phyloP scores from a whole-genome alignment of 2,113 vertebrate species.

The Gobius niger region DNA sequence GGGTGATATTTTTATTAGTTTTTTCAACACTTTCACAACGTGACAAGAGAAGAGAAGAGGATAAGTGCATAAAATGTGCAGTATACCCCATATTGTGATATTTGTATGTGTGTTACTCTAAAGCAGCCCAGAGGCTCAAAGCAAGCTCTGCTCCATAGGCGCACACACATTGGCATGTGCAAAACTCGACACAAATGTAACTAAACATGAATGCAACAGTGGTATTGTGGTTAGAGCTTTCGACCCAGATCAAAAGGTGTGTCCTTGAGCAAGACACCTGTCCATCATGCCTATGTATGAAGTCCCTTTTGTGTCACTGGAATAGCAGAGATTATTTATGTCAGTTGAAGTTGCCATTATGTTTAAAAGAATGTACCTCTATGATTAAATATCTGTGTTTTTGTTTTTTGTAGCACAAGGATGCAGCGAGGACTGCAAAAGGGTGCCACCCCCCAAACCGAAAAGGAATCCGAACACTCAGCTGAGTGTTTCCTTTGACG shows the following conservation, averaged over 20 bases:
- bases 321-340: too few species aligned
- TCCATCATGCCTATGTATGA: too few species aligned
- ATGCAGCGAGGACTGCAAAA: conserved; percentile 96
- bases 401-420: conserved; percentile 73
- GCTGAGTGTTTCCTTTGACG: conserved; percentile 95
- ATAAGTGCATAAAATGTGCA: not conserved
- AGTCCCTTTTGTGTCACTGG: too few species aligned
- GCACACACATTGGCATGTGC: not conserved
- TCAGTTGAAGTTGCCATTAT: too few species aligned
- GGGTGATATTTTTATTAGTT: not conserved
- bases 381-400: conserved; percentile 1
- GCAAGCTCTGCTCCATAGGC: not conserved
- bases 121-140: not conserved
- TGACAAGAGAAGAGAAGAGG: not conserved
- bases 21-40: not conserved
- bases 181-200: not conserved
- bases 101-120: not conserved
- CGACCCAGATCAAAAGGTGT: too few species aligned
- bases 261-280: too few species aligned
- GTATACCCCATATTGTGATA: not conserved
- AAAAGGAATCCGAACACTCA: conserved; percentile 97
- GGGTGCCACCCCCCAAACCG: conserved; percentile 95
- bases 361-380: too few species aligned
- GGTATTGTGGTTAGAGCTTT: too few species aligned
- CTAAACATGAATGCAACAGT: too few species aligned